Evolutionary conservation across 2,888 invertebrate species (phyloP).

Genomic region (Xestoiulus laeticollis): DNA sequence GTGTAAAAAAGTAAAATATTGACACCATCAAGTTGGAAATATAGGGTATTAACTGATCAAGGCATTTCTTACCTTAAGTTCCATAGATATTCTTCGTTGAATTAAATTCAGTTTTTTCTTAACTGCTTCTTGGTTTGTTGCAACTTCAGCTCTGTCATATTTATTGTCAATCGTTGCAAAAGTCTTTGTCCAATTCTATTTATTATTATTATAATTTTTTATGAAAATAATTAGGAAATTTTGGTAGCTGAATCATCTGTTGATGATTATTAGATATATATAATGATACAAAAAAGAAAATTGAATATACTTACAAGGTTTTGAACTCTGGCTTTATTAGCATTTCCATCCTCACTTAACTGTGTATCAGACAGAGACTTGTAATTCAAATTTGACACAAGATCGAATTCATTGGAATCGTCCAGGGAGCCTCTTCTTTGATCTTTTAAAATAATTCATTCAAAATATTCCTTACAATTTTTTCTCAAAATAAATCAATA

Average conservation of each 20-base stretch:
- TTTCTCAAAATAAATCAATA: background rate
- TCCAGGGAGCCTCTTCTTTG: background rate
- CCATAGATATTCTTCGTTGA: conserved; percentile 43
- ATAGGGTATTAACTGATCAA: background rate
- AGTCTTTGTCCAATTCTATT: conserved; percentile 22
- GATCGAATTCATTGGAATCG: background rate
- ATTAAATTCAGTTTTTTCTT: conserved; percentile 10
- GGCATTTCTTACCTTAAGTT: conserved; percentile 44
- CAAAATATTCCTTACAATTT: background rate
- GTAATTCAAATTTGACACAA: background rate
- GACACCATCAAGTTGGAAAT: no score
- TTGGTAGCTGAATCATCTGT: background rate
- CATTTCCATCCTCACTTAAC: background rate
- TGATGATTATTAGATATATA: background rate
- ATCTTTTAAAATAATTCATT: background rate
- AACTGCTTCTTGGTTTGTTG: conserved; percentile 45
- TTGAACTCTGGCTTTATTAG: background rate
- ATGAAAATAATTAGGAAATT: background rate
- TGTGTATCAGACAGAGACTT: background rate
- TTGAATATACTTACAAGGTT: background rate
- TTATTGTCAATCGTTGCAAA: conserved; percentile 44
- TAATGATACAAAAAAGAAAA: background rate
- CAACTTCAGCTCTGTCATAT: conserved; percentile 48
- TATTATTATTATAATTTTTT: background rate
- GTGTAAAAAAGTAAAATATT: no score